phyloP scores from a whole-genome alignment of 1,140 invertebrate species.

The Drosophila repleta region DNA sequence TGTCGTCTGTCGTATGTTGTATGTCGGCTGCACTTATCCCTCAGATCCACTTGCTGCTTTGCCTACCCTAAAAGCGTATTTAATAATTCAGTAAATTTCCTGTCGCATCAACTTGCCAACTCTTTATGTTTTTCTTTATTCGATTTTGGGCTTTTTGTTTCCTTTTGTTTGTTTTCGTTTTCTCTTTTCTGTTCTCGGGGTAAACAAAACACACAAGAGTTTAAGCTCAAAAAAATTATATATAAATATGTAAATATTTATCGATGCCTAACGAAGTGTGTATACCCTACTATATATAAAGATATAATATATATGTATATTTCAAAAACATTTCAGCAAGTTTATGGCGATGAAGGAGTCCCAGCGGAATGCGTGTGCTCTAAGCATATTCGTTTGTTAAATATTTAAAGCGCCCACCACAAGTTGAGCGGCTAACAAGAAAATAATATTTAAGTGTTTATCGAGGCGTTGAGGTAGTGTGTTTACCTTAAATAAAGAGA shows the following conservation, averaged over 20 bases:
- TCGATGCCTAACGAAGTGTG: constrained; percentile 12
- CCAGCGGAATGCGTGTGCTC: not conserved
- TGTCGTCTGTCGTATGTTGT: constrained; percentile 46
- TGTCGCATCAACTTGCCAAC: constrained; percentile 59
- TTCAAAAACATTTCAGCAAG: no score
- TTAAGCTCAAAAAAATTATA: not conserved
- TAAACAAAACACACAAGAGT: constrained; percentile 20
- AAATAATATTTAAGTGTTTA: no score
- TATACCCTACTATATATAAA: constrained; percentile 6
- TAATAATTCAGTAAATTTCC: constrained; percentile 69
- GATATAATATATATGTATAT: not conserved
- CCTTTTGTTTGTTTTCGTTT: constrained; percentile 2
- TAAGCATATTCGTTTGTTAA: no score
- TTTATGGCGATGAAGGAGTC: not conserved
- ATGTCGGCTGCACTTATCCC: constrained; percentile 48
- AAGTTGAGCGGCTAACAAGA: no score
- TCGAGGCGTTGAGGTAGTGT: no score
- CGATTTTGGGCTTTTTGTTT: constrained; percentile 24
- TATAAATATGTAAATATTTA: constrained; percentile 8
- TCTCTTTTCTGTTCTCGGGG: not conserved
- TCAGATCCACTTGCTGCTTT: constrained; percentile 9
- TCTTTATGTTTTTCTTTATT: constrained; percentile 62
- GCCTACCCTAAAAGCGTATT: constrained; percentile 71
- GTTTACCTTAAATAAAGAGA: no score
- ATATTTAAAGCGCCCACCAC: no score